Evolutionary conservation across 2,113 vertebrate species (phyloP), one percentile per base, ranked within the genome.

Genomic region (Charadrius vociferus): DNA sequence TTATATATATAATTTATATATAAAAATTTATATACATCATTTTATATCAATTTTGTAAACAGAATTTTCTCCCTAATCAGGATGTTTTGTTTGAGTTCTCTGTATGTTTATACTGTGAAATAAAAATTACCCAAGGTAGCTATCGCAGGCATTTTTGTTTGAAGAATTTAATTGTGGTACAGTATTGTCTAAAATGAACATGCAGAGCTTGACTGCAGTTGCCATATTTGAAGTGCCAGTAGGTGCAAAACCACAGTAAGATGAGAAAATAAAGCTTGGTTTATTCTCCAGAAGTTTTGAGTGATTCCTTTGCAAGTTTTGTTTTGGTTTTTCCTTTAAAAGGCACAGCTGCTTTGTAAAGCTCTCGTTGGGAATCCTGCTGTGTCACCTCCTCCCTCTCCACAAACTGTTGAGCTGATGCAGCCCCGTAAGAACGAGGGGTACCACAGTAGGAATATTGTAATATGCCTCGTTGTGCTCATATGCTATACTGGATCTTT

Each of bases 271-370:
- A 39, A 32, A 26, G 63, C 19, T 53, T 58, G 21, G 30, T 14
- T 81, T 39, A 36, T 59, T 81, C 34, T 84, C 43, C 22, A 45
- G 37, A 53, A 81, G 8, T 61, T 71, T 23, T 65, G 5, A 65
- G 30, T 20, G 30, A 74, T 89, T 87, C 26, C 32, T 82, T 81
- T 88, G 30, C n/a, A 79, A 72, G 30, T 83, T 86, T 92, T 86
- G 23, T 55, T 74, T 78, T 37, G 14, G n/a, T 79, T 55, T 45
- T 58, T 55, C 19, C 37, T 49, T 62, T 58, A 74, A 85, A 47
- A 47, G n/a, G 8, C 27, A 5, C 1, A 13, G 10, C 53, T 94
- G 59, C 75, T 91, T 81, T 6, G 4, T 88, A 82, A 55, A 68
- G 36, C 39, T 81, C 22, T 68, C 0, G 0, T 18, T 81, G 61